Percentiles rank a stretch among this genome's conserved stretches.
phyloP scores from a whole-genome alignment of 2,797 vertebrate genomes.

The Cephalopachus bancanus region DNA sequence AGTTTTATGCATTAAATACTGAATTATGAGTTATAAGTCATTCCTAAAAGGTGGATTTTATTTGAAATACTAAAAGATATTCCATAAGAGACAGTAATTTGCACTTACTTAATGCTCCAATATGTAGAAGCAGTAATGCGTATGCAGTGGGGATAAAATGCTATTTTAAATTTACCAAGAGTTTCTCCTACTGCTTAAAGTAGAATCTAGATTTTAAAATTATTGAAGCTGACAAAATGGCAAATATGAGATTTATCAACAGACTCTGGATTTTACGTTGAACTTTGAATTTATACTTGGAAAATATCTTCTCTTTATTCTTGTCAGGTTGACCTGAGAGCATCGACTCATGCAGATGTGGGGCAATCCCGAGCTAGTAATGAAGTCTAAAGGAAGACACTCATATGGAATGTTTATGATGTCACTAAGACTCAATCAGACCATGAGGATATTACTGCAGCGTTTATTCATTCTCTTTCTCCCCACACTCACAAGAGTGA shows the following conservation, averaged over 20 bases:
- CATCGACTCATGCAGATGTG: neutral
- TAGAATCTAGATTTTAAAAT: conserved; percentile 60
- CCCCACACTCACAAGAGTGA: neutral
- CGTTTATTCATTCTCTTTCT: neutral
- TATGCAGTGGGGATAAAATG: conserved; percentile 33
- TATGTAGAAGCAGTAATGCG: conserved; percentile 60
- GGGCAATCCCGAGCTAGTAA: neutral
- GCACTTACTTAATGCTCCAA: conserved; percentile 55
- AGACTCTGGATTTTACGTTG: neutral
- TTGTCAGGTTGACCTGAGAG: neutral
- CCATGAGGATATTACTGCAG: neutral
- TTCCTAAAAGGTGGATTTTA: conserved; percentile 77
- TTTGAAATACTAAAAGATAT: conserved; percentile 71
- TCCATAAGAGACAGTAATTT: conserved; percentile 72
- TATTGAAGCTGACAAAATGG: neutral
- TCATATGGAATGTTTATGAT: neutral
- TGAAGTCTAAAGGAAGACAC: neutral
- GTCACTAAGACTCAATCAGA: neutral
- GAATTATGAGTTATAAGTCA: conserved; percentile 73
- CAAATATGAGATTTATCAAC: neutral
- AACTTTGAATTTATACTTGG: neutral
- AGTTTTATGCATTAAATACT: conserved; percentile 71
- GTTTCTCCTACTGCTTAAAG: conserved; percentile 39
- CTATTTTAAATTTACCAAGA: conserved; percentile 65
- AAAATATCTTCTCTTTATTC: neutral